These are phyloP conservation scores for Sisor rabdophorus DNA, from an alignment of 2,113 vertebrate genomes.

Conservation along the genomic window DNA sequence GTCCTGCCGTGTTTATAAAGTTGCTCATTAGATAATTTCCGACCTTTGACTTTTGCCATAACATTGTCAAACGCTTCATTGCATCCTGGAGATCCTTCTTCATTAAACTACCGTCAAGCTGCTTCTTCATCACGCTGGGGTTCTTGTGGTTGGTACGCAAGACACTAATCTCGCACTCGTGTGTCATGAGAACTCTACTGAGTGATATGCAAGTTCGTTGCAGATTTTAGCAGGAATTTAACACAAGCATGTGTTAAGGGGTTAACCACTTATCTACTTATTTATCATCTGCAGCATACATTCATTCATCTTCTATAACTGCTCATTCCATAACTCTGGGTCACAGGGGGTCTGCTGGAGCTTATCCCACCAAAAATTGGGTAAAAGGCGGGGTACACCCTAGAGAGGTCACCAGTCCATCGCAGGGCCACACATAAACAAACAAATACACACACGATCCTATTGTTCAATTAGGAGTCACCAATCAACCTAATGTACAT, in stretches of 20 bases:
- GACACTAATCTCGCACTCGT: neutral
- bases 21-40: conserved; percentile 22
- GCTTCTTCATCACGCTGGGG: neutral
- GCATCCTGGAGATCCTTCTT: neutral
- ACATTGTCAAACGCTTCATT: conserved; percentile 10
- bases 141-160: neutral
- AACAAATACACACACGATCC: too few relatives aligned
- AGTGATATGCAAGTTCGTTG: neutral
- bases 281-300: too few relatives aligned
- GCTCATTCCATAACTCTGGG: too few relatives aligned
- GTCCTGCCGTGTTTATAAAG: conserved; percentile 8
- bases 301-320: too few relatives aligned
- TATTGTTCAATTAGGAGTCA: too few relatives aligned
- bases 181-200: neutral
- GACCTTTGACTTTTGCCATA: neutral
- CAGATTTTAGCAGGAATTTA: neutral
- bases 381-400: too few relatives aligned
- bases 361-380: too few relatives aligned
- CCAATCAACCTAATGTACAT: too few relatives aligned
- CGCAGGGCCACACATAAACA: too few relatives aligned
- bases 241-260: neutral
- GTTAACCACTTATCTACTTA: too few relatives aligned
- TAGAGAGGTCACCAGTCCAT: too few relatives aligned
- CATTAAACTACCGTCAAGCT: conserved; percentile 8
- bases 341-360: too few relatives aligned